Evolutionary conservation across 2,888 invertebrate species (phyloP), one percentile per base, ranked within the genome.

Genomic region (Unio pictorum): DNA sequence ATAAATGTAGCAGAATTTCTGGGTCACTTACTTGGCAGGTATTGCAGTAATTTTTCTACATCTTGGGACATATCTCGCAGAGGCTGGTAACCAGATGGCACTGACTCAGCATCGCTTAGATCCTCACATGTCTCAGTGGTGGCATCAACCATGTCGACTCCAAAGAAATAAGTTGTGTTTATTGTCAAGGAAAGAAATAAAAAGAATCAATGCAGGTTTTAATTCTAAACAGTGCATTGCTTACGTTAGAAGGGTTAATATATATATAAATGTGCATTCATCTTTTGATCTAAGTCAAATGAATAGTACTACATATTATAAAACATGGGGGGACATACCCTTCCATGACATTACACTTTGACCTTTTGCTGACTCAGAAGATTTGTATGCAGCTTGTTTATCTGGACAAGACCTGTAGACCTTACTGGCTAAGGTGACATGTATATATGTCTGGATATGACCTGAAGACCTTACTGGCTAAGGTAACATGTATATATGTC

Each of bases 131-230:
- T 64, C 23, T 75, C 79, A 57, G 79, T 78, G 23, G 73, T 60
- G 3, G 69, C 69, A 34, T 82, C 85, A 18, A 82, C 64, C 65
- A 85, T 73, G 3, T 77, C 64, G 18, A 86, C 76, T 20, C 86
- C 85, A 77, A 85, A 86, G 68, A 81, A 86, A 71, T 84, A 86
- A 11, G 86, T 86, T 71, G 80, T 85, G 65, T 15, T 23, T 20
- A 61, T 23, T 30, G 81, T 80, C 74, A 80, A 81, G 76, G 45
- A 45, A 45, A 45, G 45, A 11, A 45, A 28, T 60, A 34, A 28
- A 54, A n/a, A 18, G 20, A 26, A 20, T 64, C 54, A 64, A 28
- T 58, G 34, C 18, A 58, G 17, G 45, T 30, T 17, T 11, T 58
- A 8, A 57, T 59, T 1, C 23, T 17, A 66, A 30, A 20, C 18